Base-by-base conservation (phyloP, 2,113 vertebrate species). In the Lethenteron camtschaticum region DNA sequence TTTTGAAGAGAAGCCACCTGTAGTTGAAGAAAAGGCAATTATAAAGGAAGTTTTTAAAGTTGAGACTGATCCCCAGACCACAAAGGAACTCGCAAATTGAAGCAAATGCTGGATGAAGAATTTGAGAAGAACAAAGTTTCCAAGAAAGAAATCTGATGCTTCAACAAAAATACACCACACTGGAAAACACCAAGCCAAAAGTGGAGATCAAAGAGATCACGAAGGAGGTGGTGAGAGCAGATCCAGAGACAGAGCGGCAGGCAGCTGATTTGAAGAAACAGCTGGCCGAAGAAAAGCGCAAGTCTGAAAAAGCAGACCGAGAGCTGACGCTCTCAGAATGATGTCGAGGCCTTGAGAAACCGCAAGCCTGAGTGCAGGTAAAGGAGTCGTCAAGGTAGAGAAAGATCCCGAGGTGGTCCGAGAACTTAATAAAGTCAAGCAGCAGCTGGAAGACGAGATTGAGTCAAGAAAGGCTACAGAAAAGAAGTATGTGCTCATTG, bases 361-460 rank as follows among this genome's bases (percentile, higher is more conserved):
- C 87, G 89, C 75, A 75, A 82, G 57, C 85, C 77, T 73, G 85
- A 84, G 87, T 88, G 2, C 89, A 89, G 3, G 87, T 90, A 78
- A 86, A 97, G 71, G 96, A 90, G 82, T 85, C 0, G 87, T 97
- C 60, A 99, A 97, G 72, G 94, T 99, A 1, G 89, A 92, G 74
- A 86, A 82, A 1, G 92, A 99, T 71, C 83, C 81, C 12, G 82
- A 77, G n/a, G 92, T 92, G 74, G 88, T 84, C 1, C 85, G 87
- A 12, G 86, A 90, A 72, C 78, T 91, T 56, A 77, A 87, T 71
- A 84, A 76, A 71, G 85, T 99, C 0, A 60, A 88, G 56, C 79
- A 95, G 74, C 80, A 85, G 4, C 79, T 80, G 1, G 82, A 97
- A 78, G 96, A 90, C 74, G 83, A 73, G 77, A 85, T 72, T 74